Conservation (phyloP, 1,140 invertebrate species). For the Stegodyphus mimosarum region DNA sequence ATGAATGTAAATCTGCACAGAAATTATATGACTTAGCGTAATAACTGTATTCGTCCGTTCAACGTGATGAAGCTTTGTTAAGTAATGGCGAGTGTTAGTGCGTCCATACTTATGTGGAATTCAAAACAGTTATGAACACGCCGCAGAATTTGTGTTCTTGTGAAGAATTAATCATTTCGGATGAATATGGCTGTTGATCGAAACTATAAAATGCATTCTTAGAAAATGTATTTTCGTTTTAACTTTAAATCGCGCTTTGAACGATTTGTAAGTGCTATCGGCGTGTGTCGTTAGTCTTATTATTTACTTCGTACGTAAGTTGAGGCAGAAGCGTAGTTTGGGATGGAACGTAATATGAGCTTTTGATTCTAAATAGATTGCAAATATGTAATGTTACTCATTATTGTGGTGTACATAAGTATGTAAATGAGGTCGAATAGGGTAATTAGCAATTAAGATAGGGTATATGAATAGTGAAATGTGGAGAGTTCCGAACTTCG, state of each 20-base stretch:
- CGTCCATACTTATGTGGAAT: constrained; percentile 44
- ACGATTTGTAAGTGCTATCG: constrained; percentile 17
- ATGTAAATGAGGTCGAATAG: too few relatives aligned
- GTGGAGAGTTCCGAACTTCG: too few relatives aligned
- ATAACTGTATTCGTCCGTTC: neutral
- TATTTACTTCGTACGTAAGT: constrained; percentile 51
- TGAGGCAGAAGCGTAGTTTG: constrained; percentile 3
- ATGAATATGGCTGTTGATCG: constrained; percentile 5
- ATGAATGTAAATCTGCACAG: neutral
- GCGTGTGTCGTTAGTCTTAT: constrained; percentile 17
- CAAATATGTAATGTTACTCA: too few relatives aligned
- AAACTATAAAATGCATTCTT: neutral
- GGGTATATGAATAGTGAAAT: too few relatives aligned
- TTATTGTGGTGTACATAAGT: too few relatives aligned
- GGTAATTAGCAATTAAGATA: too few relatives aligned
- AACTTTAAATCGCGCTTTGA: constrained; percentile 1
- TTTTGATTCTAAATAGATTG: neutral
- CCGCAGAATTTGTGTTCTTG: constrained; percentile 17
- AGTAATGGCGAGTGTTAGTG: constrained; percentile 47
- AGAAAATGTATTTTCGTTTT: neutral
- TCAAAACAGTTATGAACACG: constrained; percentile 25
- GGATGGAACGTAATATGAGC: constrained; percentile 1
- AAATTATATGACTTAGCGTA: neutral
- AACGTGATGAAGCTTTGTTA: constrained; percentile 12
- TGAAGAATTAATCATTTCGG: neutral